Evolutionary conservation across 2,888 invertebrate genomes (phyloP).

Genomic region (Nomada goodeniana): DNA sequence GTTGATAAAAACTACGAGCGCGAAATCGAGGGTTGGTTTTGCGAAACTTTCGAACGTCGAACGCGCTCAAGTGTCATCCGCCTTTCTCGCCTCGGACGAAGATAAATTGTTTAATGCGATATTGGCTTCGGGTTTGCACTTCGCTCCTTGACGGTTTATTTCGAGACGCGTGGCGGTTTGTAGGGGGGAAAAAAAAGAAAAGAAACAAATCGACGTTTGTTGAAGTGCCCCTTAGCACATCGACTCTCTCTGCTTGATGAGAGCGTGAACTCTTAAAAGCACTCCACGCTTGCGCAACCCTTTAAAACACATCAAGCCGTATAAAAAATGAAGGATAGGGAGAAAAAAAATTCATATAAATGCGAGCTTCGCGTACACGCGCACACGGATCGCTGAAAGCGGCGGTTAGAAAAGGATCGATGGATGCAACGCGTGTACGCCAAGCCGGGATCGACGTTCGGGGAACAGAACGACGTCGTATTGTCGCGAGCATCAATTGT

Average conservation of each 20-base stretch:
- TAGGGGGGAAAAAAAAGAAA: too few species aligned
- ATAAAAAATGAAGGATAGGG: background rate
- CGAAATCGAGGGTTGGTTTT: background rate
- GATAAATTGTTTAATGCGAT: background rate
- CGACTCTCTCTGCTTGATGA: slow-evolving; percentile 4
- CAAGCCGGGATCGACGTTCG: too few species aligned
- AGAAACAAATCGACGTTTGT: background rate
- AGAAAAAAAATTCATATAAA: slow-evolving; percentile 2
- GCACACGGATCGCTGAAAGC: too few species aligned
- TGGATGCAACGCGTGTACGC: too few species aligned
- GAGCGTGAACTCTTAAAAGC: slow-evolving; percentile 9
- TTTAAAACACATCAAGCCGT: background rate
- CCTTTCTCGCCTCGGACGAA: background rate
- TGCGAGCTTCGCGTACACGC: background rate
- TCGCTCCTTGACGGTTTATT: background rate
- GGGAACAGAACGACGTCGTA: background rate
- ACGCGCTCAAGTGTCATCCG: background rate
- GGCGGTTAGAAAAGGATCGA: too few species aligned
- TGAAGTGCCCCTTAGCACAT: slow-evolving; percentile 20
- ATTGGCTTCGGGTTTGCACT: background rate
- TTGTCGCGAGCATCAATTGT: slow-evolving; percentile 55
- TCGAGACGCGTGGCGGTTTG: background rate
- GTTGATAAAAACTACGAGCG: background rate
- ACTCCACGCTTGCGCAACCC: background rate
- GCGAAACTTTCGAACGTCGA: background rate